A percentile compares a stretch with the other conserved stretches of the same genome.
Evolutionary conservation across 2,113 vertebrate genomes (phyloP).

Genomic region (Rhea americana): DNA sequence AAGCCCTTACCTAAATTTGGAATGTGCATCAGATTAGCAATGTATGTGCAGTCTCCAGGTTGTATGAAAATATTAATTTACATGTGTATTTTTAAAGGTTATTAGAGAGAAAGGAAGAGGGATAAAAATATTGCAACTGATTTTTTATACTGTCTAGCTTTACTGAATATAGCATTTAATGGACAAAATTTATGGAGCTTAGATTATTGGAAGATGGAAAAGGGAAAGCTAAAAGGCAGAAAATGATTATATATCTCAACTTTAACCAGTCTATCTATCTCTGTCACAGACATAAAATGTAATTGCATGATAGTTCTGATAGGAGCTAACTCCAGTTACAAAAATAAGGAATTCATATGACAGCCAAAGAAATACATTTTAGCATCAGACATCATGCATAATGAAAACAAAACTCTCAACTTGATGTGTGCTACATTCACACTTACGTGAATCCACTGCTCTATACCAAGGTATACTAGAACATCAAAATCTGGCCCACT

Average conservation of each 20-base stretch:
- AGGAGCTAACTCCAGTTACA: background rate
- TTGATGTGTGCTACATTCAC: background rate
- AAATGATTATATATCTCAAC: background rate
- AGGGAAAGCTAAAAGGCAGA: background rate
- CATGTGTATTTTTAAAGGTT: background rate
- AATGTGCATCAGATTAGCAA: background rate
- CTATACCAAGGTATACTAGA: background rate
- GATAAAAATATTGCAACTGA: background rate
- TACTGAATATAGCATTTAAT: background rate
- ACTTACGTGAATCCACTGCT: rapidly evolving
- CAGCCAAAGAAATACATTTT: background rate
- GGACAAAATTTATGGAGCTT: background rate
- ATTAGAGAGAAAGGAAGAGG: background rate
- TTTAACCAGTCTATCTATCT: background rate
- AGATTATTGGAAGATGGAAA: background rate
- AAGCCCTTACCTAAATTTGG: background rate
- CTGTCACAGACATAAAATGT: background rate
- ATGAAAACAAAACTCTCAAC: background rate
- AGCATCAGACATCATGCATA: background rate
- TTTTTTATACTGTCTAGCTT: background rate
- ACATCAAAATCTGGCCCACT: background rate
- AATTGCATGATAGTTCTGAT: background rate
- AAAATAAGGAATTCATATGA: background rate
- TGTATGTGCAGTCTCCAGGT: background rate
- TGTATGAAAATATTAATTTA: background rate